A percentile compares a stretch with the other conserved stretches of the same genome.
These are phyloP conservation scores for Papilio elwesi DNA, from an alignment of 2,888 invertebrate species.

Conservation along the genomic window DNA sequence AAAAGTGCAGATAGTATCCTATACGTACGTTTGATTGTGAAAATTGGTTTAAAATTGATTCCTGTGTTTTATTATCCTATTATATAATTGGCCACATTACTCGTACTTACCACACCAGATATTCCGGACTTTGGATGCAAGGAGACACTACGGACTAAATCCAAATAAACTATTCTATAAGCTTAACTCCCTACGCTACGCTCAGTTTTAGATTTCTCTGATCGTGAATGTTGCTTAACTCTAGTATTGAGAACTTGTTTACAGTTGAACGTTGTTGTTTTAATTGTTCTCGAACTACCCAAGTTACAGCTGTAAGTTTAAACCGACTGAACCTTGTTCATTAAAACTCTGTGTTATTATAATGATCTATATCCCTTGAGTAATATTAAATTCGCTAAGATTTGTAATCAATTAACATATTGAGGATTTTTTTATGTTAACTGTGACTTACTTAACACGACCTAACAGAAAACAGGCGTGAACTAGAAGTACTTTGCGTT, in stretches of 20 bases:
- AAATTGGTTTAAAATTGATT: too few species aligned
- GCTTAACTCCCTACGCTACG: not conserved
- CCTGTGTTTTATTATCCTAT: too few species aligned
- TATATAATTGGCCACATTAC: too few species aligned
- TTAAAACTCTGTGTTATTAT: conserved; percentile 12
- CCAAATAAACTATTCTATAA: conserved; percentile 3
- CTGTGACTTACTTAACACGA: too few species aligned
- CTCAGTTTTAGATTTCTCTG: conserved; percentile 6
- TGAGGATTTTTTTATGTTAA: not conserved
- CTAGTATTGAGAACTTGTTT: conserved; percentile 12
- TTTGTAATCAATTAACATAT: not conserved
- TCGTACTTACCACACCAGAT: too few species aligned
- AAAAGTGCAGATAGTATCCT: not conserved
- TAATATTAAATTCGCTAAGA: not conserved
- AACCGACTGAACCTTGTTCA: conserved; percentile 8
- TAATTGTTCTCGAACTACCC: conserved; percentile 12
- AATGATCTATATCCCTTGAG: not conserved
- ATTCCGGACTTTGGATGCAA: not conserved
- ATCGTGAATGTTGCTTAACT: conserved; percentile 12
- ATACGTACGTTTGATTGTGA: too few species aligned
- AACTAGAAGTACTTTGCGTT: too few species aligned
- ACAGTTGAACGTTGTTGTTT: conserved; percentile 17
- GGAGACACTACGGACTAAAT: not conserved
- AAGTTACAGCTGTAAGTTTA: conserved; percentile 7
- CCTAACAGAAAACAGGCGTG: too few species aligned